Evolutionary conservation across 2,797 vertebrate genomes (phyloP).

Genomic region (Florisuga fusca): DNA sequence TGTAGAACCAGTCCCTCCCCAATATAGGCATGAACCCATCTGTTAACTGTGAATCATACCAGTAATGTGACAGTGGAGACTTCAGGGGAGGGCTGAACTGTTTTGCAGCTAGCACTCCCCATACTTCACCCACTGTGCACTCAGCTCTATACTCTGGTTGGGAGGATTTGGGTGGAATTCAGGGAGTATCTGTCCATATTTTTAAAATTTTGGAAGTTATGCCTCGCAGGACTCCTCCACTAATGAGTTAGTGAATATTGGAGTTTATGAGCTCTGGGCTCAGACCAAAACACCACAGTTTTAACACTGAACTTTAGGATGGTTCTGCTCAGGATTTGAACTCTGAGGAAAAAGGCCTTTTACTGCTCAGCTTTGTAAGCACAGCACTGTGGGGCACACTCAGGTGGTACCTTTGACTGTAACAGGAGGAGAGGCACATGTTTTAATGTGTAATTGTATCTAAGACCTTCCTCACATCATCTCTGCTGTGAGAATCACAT

Average conservation of each 20-base stretch:
- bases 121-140: background rate
- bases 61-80: slow-evolving; percentile 56
- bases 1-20: slow-evolving; percentile 46
- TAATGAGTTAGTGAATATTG: background rate
- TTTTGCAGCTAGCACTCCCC: slow-evolving; percentile 59
- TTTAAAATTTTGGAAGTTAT: background rate
- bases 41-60: slow-evolving; percentile 77
- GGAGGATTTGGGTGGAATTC: background rate
- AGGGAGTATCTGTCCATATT: background rate
- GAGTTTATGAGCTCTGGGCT: background rate
- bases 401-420: background rate
- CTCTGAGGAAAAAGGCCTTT: background rate
- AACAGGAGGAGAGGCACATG: background rate
- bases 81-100: slow-evolving; percentile 64
- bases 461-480: background rate
- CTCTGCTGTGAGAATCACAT: background rate
- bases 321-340: background rate
- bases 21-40: slow-evolving; percentile 71
- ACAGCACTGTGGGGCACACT: background rate
- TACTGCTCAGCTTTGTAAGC: background rate
- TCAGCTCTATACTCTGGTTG: background rate
- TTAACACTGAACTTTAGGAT: background rate
- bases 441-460: background rate
- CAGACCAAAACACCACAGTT: background rate
- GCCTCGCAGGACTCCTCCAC: background rate